Base-by-base conservation (phyloP, 2,888 invertebrate species). In the Heliconius hortense region DNA sequence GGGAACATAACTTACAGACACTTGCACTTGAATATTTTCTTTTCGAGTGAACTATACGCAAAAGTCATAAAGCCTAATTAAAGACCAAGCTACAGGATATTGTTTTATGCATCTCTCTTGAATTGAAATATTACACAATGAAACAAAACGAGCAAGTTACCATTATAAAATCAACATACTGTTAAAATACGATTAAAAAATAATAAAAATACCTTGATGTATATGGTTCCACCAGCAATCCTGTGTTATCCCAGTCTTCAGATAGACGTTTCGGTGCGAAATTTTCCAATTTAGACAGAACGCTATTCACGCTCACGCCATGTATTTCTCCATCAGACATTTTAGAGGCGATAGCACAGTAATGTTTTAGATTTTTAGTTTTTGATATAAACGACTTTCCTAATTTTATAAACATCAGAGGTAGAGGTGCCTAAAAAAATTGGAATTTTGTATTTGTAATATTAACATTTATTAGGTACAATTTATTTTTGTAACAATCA, bases 191-290 rank as follows among this genome's bases (percentile, higher is more conserved):
- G 35, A 11, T 63, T 35, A 0, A 35, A 28, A 48, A 18, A 63
- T 26, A 0, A 48, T 63, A n/a, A 48, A 59, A 31, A 56, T 77
- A 95, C 95, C 93, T 94, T 66, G 95, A 89, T 39, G 95, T 92
- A 39, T 90, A 91, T 0, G 98, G 98, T 86, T 99, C 97, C 18
- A 99, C 95, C 39, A 99, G 91, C 2, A 99, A 92, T 0, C 99
- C 99, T 72, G 98, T 98, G 90, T 99, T 99, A 87, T 99, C 99
- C 99, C 99, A 99, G 72, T 95, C 95, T 83, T 97, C 98, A 4
- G 98, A 97, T 21, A 97, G 90, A 2, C 93, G 88, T 53, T 95
- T 88, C 13, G 97, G 96, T 1, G 98, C 97, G 89, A 96, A 96
- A 13, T 91, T 88, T 83, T 97, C 95, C 77, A 98, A 89, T 73